phyloP scores from a whole-genome alignment of 2,888 invertebrate species.

The Chalcis sispes region DNA sequence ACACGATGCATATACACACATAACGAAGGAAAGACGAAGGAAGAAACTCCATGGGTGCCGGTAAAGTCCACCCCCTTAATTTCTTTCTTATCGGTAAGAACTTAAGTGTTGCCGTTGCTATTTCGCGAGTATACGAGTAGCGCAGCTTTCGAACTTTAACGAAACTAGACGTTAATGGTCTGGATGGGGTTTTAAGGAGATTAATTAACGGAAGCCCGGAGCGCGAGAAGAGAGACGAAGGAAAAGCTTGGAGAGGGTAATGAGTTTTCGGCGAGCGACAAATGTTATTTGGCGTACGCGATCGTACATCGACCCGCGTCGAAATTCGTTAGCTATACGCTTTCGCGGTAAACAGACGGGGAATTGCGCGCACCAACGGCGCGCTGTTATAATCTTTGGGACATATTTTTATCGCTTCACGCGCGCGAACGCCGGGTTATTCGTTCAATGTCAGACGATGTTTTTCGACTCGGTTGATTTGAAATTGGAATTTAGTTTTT shows the following conservation, averaged over 20 bases:
- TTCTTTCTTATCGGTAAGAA: constrained; percentile 14
- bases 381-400: too few species aligned
- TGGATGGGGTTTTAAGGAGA: constrained; percentile 3
- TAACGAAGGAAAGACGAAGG: too few species aligned
- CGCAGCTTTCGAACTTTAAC: constrained; percentile 15
- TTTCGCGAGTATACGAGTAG: too few species aligned
- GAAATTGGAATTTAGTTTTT: neutral
- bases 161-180: constrained; percentile 11
- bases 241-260: too few species aligned
- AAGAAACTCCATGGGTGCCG: too few species aligned
- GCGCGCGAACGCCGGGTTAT: too few species aligned
- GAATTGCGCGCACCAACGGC: neutral
- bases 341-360: constrained; percentile 12
- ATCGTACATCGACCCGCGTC: neutral
- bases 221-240: too few species aligned
- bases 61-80: neutral
- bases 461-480: neutral
- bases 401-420: neutral
- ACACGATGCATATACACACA: too few species aligned
- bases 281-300: neutral
- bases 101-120: neutral
- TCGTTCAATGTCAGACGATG: too few species aligned
- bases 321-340: constrained; percentile 12
- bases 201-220: constrained; percentile 29
- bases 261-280: constrained; percentile 31